Evolutionary conservation across 1,140 invertebrate species (phyloP), one percentile per base, ranked within the genome.

Genomic region (Trachymyrmex cornetzi): DNA sequence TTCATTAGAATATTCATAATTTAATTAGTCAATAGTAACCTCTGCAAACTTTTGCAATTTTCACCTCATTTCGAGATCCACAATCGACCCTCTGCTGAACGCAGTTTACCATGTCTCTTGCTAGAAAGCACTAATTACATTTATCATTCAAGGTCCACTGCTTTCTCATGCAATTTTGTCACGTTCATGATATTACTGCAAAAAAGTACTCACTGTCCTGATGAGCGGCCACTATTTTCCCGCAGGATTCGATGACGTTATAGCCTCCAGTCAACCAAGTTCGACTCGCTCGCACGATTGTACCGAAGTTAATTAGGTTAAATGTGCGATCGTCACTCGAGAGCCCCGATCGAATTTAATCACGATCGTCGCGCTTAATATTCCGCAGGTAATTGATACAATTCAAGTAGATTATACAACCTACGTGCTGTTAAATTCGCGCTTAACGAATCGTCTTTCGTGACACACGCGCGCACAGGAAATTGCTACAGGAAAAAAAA

Each of bases 271-370:
- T 38, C 77, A 63, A 0, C 22, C n/a, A 89, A 48, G 64, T 12
- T 75, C 50, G 34, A 50, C 61, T 48, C 55, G 16, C 69, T 75
- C 69, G 44, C n/a, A 61, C 55, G 34, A 86, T 81, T 74, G 63
- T 59, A 82, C 57, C 67, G 67, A 55, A 88, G 87, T 89, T 89
- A 89, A 88, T 89, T 89, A 89, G 88, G 88, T 89, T 89, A 89
- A 89, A 86, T 89, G 72, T 19, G 63, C 53, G 55, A 89, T 84
- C 48, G 74, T 84, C 85, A 75, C 77, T 69, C 48, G 64, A 48
- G 53, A 50, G 27, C 44, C 30, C 19, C 74, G 72, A 87, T 89
- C 59, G 61, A 89, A 89, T 90, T 84, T 89, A 89, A 90, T 87
- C 89, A 90, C 53, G 85, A 85, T n/a, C 44, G 66, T 79, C 67